Evolutionary conservation across 2,888 invertebrate genomes (phyloP), one percentile per base, ranked within the genome.

Genomic region (Creontiades dilutus): DNA sequence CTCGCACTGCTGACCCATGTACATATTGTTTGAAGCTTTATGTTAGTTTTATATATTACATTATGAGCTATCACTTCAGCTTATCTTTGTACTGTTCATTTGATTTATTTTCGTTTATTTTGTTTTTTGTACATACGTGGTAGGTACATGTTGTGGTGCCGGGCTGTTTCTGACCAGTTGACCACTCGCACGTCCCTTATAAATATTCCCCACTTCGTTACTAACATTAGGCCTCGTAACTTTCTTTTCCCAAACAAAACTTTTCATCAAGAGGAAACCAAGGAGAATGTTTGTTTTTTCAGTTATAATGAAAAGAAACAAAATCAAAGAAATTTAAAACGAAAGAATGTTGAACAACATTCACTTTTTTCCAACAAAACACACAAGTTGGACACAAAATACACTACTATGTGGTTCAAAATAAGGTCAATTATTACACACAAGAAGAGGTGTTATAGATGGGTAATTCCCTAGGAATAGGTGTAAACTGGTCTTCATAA

Each of bases 21-120:
- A 68, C 68, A 68, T 68, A 68, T 52, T 11, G 14, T 52, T 52
- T 37, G n/a, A 57, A 57, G 57, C 57, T n/a, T n/a, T 57, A n/a
- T 14, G n/a, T n/a, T n/a, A n/a, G n/a, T n/a, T 57, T 57, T 16
- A 57, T n/a, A 16, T 57, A 57, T 57, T 57, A 57, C 57, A 16
- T 57, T 1, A 52, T 14, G 11, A 52, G 11, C 52, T 52, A 12
- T 52, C 52, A 68, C 19, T 23, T 23, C 68, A 12, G 68, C 68
- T 68, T 61, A 19, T 61, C n/a, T 68, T 23, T 68, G 68, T 68
- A 68, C 9, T 68, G 23, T 57, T 57, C n/a, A 68, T 68, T 68
- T n/a, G 0, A 23, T 68, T 68, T 68, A 19, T 68, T 27, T 68
- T 68, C 9, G n/a, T 23, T 16, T 68, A 11, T 68, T 68, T 23